Evolutionary conservation across 2,113 vertebrate genomes (phyloP).

Genomic region (Megaleporinus macrocephalus): DNA sequence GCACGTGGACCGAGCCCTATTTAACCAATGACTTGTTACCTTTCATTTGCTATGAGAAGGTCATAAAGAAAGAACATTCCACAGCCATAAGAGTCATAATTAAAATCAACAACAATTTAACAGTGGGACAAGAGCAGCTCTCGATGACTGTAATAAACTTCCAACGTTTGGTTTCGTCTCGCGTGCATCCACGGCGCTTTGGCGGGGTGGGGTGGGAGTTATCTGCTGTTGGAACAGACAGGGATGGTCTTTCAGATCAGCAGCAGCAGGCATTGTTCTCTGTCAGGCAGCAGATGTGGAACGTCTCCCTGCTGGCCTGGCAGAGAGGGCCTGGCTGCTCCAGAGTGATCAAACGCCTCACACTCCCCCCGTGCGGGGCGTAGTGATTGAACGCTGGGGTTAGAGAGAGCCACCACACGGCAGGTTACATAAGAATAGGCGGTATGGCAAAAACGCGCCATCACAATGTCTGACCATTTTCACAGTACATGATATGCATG

Average conservation of each 20-base stretch:
- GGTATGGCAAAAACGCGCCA: neutral
- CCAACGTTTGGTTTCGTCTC: slow-evolving; percentile 23
- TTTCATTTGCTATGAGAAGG: slow-evolving; percentile 84
- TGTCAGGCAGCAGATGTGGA: slow-evolving; percentile 52
- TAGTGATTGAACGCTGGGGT: slow-evolving; percentile 11
- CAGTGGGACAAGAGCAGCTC: slow-evolving; percentile 50
- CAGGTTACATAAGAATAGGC: neutral
- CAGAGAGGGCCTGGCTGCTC: slow-evolving; percentile 6
- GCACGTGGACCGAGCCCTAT: slow-evolving; percentile 88
- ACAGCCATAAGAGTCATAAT: slow-evolving; percentile 85
- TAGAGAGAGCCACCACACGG: neutral
- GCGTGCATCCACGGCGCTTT: neutral
- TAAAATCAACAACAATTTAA: slow-evolving; percentile 89
- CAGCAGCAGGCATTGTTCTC: slow-evolving; percentile 51
- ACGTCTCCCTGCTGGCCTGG: slow-evolving; percentile 35
- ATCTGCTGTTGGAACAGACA: slow-evolving; percentile 32
- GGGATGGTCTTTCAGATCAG: slow-evolving; percentile 46
- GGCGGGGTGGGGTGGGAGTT: slow-evolving; percentile 21
- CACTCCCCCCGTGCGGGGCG: slow-evolving; percentile 9
- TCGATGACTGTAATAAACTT: slow-evolving; percentile 54
- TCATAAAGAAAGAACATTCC: slow-evolving; percentile 89
- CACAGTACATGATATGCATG: too few relatives aligned
- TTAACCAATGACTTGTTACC: slow-evolving; percentile 90
- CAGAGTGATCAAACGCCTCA: slow-evolving; percentile 43
- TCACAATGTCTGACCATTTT: too few relatives aligned